Evolutionary conservation across 1,140 invertebrate genomes (phyloP), one percentile per base, ranked within the genome.

Genomic region (Laupala kohalensis): DNA sequence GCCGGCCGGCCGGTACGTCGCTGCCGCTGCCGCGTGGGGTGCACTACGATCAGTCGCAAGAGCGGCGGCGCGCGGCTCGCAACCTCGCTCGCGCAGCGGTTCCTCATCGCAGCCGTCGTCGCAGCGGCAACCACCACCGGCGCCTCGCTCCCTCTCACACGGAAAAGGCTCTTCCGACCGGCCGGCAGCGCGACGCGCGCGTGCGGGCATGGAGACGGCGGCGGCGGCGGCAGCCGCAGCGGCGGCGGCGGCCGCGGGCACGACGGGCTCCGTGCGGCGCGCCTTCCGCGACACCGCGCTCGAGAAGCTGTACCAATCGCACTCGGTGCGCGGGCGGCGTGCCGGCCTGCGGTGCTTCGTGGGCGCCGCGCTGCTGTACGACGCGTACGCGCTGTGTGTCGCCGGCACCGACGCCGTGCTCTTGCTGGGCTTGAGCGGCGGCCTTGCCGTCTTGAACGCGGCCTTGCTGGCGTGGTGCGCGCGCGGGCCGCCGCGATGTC

Each of bases 261-360:
- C 12, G 37, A 12, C n/a, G 0, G 30, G 27, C 26, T 37, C 37
- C 3, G 30, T 28, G 67, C 72, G 66, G 25, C 19, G 67, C 6
- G 77, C 78, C 3, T 83, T 83, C 73, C 76, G 76, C 19, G 87
- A 89, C 73, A 76, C 82, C 24, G 84, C 86, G 62, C 83, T 92
- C 66, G 91, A 93, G 78, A 84, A 85, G 75, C 83, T 94, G 0
- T 94, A 93, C 79, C 86, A 87, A 73, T 86, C 86, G 62, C 93
- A 92, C 77, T 90, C 88, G 64, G 82, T 89, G 64, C 87, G 90
- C 73, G 90, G 92, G 77, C 86, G 90, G 72, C 86, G 90, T 67
- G 84, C 87, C 28, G 90, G 90, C n/a, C 80, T 93, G n/a, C 86
- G 88, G 74, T 90, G 89, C 75, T 89, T 92, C 78, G 81, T 93